A percentile compares a stretch with the other conserved stretches of the same genome.
These are phyloP conservation scores for Hyposmocoma kahamanoa DNA, from an alignment of 1,140 invertebrate genomes.

Conservation along the genomic window DNA sequence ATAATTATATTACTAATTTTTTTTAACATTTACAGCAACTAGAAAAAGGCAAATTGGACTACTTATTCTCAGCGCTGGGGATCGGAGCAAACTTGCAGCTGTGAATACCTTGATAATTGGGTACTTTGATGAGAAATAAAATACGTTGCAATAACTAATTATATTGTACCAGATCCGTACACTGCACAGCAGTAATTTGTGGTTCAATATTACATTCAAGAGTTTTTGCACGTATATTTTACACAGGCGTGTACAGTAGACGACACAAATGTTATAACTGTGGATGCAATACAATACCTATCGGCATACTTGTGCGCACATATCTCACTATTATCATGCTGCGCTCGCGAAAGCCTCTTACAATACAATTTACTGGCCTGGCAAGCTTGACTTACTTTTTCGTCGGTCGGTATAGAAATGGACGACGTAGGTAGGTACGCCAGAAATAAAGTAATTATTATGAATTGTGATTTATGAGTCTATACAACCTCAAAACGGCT, in stretches of 20 bases:
- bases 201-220: not conserved
- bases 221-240: not conserved
- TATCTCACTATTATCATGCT: constrained; percentile 36
- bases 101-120: constrained; percentile 48
- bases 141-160: not conserved
- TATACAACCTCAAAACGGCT: no score
- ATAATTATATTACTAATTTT: not conserved
- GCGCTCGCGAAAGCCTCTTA: constrained; percentile 35
- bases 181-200: not conserved
- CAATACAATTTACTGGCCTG: constrained; percentile 37
- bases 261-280: constrained; percentile 39
- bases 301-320: constrained; percentile 24
- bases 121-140: constrained; percentile 38
- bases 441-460: no score
- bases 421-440: no score
- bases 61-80: constrained; percentile 26
- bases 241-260: constrained; percentile 33
- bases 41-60: constrained; percentile 30
- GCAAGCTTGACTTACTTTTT: constrained; percentile 40
- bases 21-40: constrained; percentile 26
- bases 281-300: constrained; percentile 33
- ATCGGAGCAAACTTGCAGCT: constrained; percentile 29
- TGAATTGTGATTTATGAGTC: no score
- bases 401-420: constrained; percentile 46
- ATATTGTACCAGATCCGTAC: not conserved